A percentile compares a stretch with the other conserved stretches of the same genome.
phyloP scores from a whole-genome alignment of 1,140 invertebrate genomes.

The Drosophila miranda region DNA sequence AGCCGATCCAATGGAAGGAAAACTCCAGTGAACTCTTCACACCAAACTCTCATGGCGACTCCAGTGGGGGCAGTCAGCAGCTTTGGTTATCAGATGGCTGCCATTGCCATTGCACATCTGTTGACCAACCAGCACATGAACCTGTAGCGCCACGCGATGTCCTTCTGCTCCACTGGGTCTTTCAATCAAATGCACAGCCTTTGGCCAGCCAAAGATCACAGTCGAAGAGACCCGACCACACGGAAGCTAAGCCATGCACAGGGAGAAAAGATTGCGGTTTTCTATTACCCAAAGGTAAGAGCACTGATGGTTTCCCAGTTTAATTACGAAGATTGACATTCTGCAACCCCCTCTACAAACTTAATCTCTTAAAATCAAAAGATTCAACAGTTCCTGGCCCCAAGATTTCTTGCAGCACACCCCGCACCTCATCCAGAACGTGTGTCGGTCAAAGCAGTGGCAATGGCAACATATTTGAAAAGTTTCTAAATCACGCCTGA shows the following conservation, averaged over 20 bases:
- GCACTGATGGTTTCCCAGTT: no score
- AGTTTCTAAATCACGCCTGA: conserved; percentile 76
- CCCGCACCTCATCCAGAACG: background rate
- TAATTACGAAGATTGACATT: no score
- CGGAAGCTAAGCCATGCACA: conserved; percentile 21
- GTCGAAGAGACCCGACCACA: conserved; percentile 9
- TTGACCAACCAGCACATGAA: conserved; percentile 18
- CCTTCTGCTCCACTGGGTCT: conserved; percentile 63
- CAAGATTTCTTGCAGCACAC: background rate
- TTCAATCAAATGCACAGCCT: conserved; percentile 69
- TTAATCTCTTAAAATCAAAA: no score
- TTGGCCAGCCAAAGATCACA: conserved; percentile 69
- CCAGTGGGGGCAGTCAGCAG: background rate
- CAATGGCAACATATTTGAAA: conserved; percentile 78
- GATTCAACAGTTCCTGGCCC: no score
- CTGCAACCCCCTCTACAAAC: no score
- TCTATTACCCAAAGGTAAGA: no score
- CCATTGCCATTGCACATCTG: conserved; percentile 4
- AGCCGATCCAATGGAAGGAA: background rate
- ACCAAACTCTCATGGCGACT: conserved; percentile 16
- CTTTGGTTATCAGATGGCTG: background rate
- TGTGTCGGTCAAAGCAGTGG: conserved; percentile 34
- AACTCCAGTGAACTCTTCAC: conserved; percentile 7
- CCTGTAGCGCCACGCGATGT: conserved; percentile 58
- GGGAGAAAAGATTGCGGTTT: background rate